Evolutionary conservation across 2,888 invertebrate species (phyloP).

Genomic region (Harpalus rufipes): DNA sequence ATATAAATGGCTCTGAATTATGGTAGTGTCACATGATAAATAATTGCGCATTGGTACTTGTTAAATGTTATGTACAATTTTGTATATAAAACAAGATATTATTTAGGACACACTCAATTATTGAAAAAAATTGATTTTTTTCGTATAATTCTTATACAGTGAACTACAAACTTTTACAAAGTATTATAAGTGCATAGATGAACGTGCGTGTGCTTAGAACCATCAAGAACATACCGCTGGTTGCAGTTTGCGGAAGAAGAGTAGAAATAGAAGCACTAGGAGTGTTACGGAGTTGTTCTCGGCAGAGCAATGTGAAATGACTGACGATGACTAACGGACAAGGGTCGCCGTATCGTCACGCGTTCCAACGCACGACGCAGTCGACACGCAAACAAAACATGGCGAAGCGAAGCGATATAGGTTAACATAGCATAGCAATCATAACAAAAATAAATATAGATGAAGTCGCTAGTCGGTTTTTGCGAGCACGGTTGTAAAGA

Average conservation of each 20-base stretch:
- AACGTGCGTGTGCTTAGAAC: neutral
- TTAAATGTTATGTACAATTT: too few species aligned
- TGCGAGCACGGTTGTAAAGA: too few species aligned
- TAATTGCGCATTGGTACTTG: too few species aligned
- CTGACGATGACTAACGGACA: slow-evolving; percentile 42
- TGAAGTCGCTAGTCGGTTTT: too few species aligned
- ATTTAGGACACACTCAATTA: too few species aligned
- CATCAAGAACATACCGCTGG: slow-evolving; percentile 32
- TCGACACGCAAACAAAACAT: slow-evolving; percentile 7
- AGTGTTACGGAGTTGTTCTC: neutral
- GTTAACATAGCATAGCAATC: neutral
- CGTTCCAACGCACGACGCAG: slow-evolving; percentile 37
- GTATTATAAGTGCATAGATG: neutral
- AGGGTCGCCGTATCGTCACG: slow-evolving; percentile 41
- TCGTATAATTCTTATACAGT: too few species aligned
- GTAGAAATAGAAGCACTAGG: slow-evolving; percentile 3
- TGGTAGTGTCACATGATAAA: too few species aligned
- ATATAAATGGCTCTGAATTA: too few species aligned
- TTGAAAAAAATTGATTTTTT: too few species aligned
- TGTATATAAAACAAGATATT: too few species aligned
- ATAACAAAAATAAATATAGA: neutral
- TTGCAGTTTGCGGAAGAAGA: slow-evolving; percentile 4
- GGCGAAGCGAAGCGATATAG: neutral
- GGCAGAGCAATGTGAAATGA: slow-evolving; percentile 39
- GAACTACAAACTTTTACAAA: too few species aligned